These are phyloP conservation scores for Buceros bicornis DNA, from an alignment of 2,797 vertebrate genomes.

Conservation along the genomic window DNA sequence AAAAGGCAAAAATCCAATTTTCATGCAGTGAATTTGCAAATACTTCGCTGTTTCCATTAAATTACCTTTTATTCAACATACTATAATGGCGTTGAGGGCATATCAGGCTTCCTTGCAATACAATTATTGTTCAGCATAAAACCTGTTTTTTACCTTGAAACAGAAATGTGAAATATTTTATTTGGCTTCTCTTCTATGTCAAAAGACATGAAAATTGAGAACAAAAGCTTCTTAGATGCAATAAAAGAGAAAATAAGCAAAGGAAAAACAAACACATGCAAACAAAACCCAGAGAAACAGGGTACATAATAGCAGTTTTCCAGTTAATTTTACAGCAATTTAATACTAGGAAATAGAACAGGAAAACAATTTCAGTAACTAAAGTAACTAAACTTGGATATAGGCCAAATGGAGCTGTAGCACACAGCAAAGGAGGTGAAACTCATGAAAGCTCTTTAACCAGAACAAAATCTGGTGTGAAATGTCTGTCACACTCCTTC, in stretches of 20 bases:
- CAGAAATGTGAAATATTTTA: conserved; percentile 50
- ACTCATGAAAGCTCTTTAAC: neutral
- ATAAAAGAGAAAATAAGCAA: conserved; percentile 26
- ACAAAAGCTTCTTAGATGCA: conserved; percentile 12
- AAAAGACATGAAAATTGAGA: conserved; percentile 40
- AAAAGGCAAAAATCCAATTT: conserved; percentile 76
- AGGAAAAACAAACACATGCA: conserved; percentile 33
- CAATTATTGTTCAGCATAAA: conserved; percentile 53
- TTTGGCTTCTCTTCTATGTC: conserved; percentile 21
- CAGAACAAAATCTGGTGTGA: neutral
- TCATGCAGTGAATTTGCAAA: conserved; percentile 71
- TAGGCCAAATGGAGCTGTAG: conserved; percentile 4
- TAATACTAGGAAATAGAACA: conserved; percentile 46
- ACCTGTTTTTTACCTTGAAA: conserved; percentile 41
- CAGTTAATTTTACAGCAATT: conserved; percentile 53
- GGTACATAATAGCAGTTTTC: conserved; percentile 23
- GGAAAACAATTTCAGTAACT: conserved; percentile 48
- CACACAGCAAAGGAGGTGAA: conserved; percentile 10
- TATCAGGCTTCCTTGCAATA: conserved; percentile 48
- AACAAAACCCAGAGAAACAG: conserved; percentile 35
- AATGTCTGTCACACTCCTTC: neutral
- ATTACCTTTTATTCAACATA: conserved; percentile 59
- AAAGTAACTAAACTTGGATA: conserved; percentile 34
- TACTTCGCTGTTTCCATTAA: conserved; percentile 55
- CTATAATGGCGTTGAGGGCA: conserved; percentile 22